Evolutionary conservation across 2,113 vertebrate species (phyloP).

Genomic region (Oxygymnocypris stewartii): DNA sequence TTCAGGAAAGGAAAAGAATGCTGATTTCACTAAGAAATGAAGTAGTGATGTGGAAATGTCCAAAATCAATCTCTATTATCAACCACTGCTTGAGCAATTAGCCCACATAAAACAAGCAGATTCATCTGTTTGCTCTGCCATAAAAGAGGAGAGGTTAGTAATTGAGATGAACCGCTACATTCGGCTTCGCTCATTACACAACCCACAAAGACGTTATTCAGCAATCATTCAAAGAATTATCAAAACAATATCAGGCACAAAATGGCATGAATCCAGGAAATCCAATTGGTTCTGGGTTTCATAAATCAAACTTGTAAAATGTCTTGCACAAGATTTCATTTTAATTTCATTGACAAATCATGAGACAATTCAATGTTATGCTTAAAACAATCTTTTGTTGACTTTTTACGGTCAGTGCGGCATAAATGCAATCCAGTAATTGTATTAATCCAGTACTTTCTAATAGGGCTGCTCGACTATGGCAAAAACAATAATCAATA

Average conservation of each 20-base stretch:
- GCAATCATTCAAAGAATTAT: constrained; percentile 34
- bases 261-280: background rate
- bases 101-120: constrained; percentile 36
- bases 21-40: constrained; percentile 51
- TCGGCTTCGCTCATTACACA: constrained; percentile 33
- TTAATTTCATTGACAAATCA: background rate
- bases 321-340: background rate
- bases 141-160: constrained; percentile 6
- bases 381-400: background rate
- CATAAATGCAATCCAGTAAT: background rate
- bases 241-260: constrained; percentile 31
- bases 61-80: constrained; percentile 59
- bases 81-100: constrained; percentile 51
- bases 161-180: constrained; percentile 36
- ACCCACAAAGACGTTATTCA: constrained; percentile 44
- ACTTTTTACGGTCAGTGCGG: background rate
- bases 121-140: constrained; percentile 20
- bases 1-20: constrained; percentile 44
- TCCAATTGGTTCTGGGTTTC: background rate
- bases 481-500: no score
- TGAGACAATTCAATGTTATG: background rate
- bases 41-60: constrained; percentile 27
- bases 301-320: background rate
- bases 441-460: no score
- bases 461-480: no score